Evolutionary conservation across 1,140 invertebrate genomes (phyloP), one percentile per base, ranked within the genome.

Genomic region (Spodoptera frugiperda): DNA sequence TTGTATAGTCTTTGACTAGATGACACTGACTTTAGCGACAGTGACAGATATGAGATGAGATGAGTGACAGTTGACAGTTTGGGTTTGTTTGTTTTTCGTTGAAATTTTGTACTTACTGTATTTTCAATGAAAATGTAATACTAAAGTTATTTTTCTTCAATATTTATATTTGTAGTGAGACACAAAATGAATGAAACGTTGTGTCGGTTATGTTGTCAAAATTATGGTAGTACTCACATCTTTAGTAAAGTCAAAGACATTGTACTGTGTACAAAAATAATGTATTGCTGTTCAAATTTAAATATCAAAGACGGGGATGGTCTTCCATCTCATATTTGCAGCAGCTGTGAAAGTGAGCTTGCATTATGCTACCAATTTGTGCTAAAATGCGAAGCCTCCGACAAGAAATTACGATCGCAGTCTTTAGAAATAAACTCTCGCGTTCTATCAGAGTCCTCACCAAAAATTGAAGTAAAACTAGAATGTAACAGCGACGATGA

Each of bases 181-280:
- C 9, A 10, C 25, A 39, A 39, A 39, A 90, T 90, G 88, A 73
- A 85, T 76, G 39, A 61, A 10, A 82, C 83, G 72, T 8, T 85
- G 15, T 93, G 92, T 72, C 84, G 92, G 25, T 59, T 92, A 61
- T 93, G 92, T 65, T 87, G 82, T 77, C 81, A 82, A 65, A 87
- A 87, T 61, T 72, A 82, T 48, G 90, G 87, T 25, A 81, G 71
- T 5, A 59, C 77, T 53, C 78, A 79, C 55, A 85, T 92, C 53
- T 90, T 87, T 73, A 78, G 78, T 21, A 82, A 75, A 25, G 49
- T 19, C 21, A 49, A 82, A 61, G 83, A 74, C 54, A 39, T 85
- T 2, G 65, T 80, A 71, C 55, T 87, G 30, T 83, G 78, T 74
- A 57, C 76, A 30, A 91, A 91, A 89, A 87, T 92, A 46, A 84